phyloP scores from a whole-genome alignment of 2,888 invertebrate genomes.

The Drosophila nr. perissopoda region DNA sequence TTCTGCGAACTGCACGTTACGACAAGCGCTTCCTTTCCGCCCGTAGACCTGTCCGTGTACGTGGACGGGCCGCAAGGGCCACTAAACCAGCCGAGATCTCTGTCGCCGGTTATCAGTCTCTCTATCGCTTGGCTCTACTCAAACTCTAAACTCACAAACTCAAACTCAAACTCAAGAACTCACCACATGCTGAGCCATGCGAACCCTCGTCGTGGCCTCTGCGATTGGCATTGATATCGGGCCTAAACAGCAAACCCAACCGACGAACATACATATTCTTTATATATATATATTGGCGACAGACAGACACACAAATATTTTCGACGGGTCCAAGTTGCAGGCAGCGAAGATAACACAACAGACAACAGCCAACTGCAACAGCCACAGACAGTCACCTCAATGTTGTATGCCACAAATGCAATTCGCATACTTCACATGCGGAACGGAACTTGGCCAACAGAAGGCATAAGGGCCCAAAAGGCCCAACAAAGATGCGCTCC shows the following conservation, averaged over 20 bases:
- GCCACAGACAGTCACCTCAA: constrained; percentile 33
- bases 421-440: constrained; percentile 60
- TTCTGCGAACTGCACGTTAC: constrained; percentile 74
- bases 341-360: constrained; percentile 39
- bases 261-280: constrained; percentile 43
- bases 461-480: constrained; percentile 5
- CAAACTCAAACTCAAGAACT: constrained; percentile 39
- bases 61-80: constrained; percentile 16
- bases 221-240: constrained; percentile 67
- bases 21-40: constrained; percentile 29
- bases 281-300: constrained; percentile 64
- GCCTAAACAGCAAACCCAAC: constrained; percentile 19
- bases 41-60: constrained; percentile 31
- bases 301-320: constrained; percentile 65
- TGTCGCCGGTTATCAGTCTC: constrained; percentile 73
- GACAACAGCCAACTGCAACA: constrained; percentile 17
- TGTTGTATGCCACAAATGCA: constrained; percentile 42
- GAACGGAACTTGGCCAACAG: constrained; percentile 24
- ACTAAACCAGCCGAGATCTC: constrained; percentile 47
- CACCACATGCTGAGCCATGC: constrained; percentile 73
- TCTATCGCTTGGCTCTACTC: constrained; percentile 64
- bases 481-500: not conserved
- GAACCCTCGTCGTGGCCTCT: constrained; percentile 44
- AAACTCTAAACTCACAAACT: constrained; percentile 12
- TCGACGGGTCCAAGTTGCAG: constrained; percentile 40